A percentile compares a stretch with the other conserved stretches of the same genome.
Conservation (phyloP, 2,113 vertebrate species). For the Zonotrichia leucophrys region DNA sequence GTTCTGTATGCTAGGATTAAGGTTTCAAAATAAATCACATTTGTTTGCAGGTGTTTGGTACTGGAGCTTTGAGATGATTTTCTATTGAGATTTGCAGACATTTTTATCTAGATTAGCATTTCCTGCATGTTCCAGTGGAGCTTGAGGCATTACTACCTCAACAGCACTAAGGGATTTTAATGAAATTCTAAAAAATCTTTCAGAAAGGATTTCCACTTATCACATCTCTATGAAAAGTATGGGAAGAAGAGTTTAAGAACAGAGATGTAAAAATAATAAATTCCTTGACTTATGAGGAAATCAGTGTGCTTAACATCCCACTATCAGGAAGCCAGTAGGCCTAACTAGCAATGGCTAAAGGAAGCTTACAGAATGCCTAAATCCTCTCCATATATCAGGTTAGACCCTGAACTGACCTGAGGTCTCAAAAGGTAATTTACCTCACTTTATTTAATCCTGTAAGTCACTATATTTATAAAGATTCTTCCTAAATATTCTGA, state of each 20-base stretch:
- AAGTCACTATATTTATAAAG: background rate
- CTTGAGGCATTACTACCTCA: background rate
- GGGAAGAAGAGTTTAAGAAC: background rate
- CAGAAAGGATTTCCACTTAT: background rate
- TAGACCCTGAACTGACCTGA: background rate
- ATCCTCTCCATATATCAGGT: background rate
- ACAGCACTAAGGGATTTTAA: background rate
- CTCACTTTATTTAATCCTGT: background rate
- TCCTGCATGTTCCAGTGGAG: background rate
- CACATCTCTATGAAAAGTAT: background rate
- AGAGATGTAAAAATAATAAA: background rate
- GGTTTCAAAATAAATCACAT: conserved; percentile 19
- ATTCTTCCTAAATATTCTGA: background rate
- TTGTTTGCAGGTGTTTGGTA: background rate
- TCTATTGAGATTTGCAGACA: background rate
- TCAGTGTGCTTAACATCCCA: background rate
- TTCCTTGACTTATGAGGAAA: background rate
- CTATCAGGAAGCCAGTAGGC: background rate
- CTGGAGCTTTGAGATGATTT: background rate
- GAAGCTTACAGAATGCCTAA: background rate
- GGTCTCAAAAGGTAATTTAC: background rate
- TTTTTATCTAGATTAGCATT: background rate
- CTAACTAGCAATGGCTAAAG: background rate
- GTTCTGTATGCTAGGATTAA: background rate
- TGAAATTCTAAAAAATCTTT: background rate